Base-by-base conservation (phyloP, 2,113 vertebrate genomes). In the Odontesthes bonariensis region DNA sequence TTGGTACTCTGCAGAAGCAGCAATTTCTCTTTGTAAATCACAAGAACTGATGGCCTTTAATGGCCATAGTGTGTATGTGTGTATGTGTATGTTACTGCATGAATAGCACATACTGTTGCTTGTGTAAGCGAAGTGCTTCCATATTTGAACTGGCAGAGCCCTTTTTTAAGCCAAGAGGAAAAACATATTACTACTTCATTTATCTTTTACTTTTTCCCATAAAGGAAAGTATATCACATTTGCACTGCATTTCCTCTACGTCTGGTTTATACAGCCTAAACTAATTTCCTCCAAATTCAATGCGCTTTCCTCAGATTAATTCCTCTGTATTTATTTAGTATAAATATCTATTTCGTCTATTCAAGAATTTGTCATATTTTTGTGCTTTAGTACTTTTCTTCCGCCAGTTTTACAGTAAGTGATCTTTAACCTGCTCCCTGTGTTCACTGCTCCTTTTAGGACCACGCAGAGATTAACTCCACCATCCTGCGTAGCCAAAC, bases 381-480 rank as follows among this genome's bases (percentile, higher is more conserved):
- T 63, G 51, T 10, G 13, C 17, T 44, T 74, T 40, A 58, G 17
- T 31, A 13, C 23, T 52, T 65, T 55, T 20, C 27, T 0, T 0
- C 12, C 17, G 31, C 23, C 57, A 32, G 63, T 47, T 20, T 69
- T 51, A 56, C 60, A 56, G n/a, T 58, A 23, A 47, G 23, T 64
- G 19, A 35, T 64, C 32, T 31, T 44, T 80, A 58, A 87, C 82
- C 32, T 73, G 32, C 38, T 27, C 13, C 23, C 38, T 79, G 46
- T 85, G 55, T 83, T 27, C 5, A 0, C 27, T 83, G 57, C 58
- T 69, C 55, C 80, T 88, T 40, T 0, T 88, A 99, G 98, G 97
- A 99, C 85, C 96, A 98, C 69, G 96, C 94, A 0, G 97, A 99
- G 86, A 96, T 96, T 86, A 99, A 99, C 93, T 97, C 97, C 27